Conservation (phyloP, 1,140 invertebrate genomes). For the Gonatopus flavifemur region DNA sequence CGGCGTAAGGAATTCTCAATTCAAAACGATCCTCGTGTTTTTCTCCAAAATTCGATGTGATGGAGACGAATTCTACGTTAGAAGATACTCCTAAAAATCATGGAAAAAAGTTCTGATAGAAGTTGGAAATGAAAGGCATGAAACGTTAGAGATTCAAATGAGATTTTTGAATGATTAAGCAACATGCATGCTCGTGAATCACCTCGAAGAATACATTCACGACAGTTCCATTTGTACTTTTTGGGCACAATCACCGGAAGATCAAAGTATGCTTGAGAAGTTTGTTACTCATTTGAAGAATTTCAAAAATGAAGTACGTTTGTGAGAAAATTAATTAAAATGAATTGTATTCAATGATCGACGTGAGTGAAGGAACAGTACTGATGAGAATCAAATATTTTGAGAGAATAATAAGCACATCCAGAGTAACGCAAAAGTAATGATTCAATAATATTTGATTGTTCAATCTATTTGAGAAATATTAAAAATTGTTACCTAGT, state of each 20-base stretch:
- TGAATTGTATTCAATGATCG: too few species aligned
- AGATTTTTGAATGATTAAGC: neutral
- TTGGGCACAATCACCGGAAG: too few species aligned
- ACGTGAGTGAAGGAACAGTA: too few species aligned
- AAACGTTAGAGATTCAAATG: too few species aligned
- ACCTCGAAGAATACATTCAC: neutral
- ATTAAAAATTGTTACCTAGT: conserved; percentile 19
- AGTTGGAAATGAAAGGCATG: too few species aligned
- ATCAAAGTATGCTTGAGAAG: too few species aligned
- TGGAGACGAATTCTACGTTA: conserved; percentile 13
- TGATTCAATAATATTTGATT: neutral
- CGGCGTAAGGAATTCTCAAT: conserved; percentile 48
- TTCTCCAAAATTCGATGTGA: conserved; percentile 21
- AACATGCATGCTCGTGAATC: neutral
- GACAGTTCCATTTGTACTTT: neutral
- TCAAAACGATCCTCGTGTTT: conserved; percentile 43
- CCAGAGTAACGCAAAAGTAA: neutral
- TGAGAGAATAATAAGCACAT: neutral
- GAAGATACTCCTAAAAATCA: conserved; percentile 24
- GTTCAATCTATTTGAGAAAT: neutral
- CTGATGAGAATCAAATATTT: too few species aligned
- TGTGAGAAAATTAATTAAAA: too few species aligned
- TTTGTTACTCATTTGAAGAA: too few species aligned
- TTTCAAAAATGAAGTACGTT: too few species aligned
- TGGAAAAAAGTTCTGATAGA: conserved; percentile 8